Evolutionary conservation across 2,888 invertebrate species (phyloP).

Genomic region (Pristionchus entomophagus): DNA sequence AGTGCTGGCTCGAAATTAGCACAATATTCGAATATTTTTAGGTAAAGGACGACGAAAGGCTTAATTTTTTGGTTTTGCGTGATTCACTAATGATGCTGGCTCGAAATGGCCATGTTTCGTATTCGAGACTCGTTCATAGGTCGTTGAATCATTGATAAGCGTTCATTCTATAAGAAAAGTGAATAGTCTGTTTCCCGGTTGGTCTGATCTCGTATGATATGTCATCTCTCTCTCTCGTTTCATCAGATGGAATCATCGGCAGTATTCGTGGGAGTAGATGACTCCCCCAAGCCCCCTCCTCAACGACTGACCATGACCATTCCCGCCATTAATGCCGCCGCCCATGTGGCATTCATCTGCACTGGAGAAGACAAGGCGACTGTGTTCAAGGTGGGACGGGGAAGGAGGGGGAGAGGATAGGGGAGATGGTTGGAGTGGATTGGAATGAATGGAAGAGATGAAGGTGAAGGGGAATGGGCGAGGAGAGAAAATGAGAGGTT

Average conservation of each 20-base stretch:
- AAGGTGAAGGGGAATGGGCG: neutral
- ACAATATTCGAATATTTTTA: too few relatives aligned
- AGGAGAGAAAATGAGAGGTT: neutral
- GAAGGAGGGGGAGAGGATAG: neutral
- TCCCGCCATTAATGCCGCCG: slow-evolving; percentile 21
- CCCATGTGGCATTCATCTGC: slow-evolving; percentile 38
- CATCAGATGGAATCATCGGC: slow-evolving; percentile 35
- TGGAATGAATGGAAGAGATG: too few relatives aligned
- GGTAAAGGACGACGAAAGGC: too few relatives aligned
- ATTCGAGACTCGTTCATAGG: too few relatives aligned
- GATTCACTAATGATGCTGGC: too few relatives aligned
- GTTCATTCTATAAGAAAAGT: too few relatives aligned
- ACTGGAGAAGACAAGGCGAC: slow-evolving; percentile 46
- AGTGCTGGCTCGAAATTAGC: too few relatives aligned
- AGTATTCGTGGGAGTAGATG: slow-evolving; percentile 43
- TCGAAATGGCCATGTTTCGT: too few relatives aligned
- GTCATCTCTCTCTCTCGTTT: neutral
- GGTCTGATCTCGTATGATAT: too few relatives aligned
- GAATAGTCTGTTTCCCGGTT: too few relatives aligned
- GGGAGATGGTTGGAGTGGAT: neutral
- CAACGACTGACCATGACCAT: neutral
- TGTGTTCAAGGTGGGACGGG: slow-evolving; percentile 15
- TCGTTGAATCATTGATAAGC: too few relatives aligned
- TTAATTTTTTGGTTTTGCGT: too few relatives aligned
- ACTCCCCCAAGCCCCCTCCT: slow-evolving; percentile 46